These are phyloP conservation scores for Pantherophis alleghaniensis DNA, from an alignment of 2,797 vertebrate genomes.

Conservation along the genomic window DNA sequence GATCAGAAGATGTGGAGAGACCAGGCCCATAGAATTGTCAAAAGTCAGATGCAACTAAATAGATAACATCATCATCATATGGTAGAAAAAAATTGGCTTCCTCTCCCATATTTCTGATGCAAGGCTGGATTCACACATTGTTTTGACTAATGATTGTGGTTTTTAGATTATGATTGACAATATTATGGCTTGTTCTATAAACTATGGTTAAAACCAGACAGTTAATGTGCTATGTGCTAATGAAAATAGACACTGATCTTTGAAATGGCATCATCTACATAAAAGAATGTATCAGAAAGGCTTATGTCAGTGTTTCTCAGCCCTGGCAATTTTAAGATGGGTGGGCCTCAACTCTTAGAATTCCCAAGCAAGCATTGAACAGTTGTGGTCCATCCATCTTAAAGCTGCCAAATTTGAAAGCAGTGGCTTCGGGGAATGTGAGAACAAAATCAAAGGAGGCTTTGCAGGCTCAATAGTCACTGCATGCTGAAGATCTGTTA, in stretches of 20 bases:
- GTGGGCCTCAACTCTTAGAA: neutral
- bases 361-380: neutral
- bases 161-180: neutral
- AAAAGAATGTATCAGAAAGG: neutral
- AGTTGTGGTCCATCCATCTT: neutral
- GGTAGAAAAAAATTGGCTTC: neutral
- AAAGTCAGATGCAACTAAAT: neutral
- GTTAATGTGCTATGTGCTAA: neutral
- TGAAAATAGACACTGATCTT: neutral
- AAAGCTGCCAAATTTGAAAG: neutral
- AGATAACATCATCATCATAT: neutral
- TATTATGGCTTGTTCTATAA: neutral
- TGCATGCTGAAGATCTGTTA: neutral
- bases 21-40: neutral
- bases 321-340: neutral
- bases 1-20: neutral
- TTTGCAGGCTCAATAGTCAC: neutral
- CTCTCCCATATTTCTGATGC: neutral
- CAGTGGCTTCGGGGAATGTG: neutral
- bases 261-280: neutral
- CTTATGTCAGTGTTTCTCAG: neutral
- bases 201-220: neutral
- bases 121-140: neutral
- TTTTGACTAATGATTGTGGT: neutral
- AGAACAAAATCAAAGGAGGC: too few relatives aligned